Base-by-base conservation (phyloP, 2,797 vertebrate species). In the Triplophysa bombifrons region DNA sequence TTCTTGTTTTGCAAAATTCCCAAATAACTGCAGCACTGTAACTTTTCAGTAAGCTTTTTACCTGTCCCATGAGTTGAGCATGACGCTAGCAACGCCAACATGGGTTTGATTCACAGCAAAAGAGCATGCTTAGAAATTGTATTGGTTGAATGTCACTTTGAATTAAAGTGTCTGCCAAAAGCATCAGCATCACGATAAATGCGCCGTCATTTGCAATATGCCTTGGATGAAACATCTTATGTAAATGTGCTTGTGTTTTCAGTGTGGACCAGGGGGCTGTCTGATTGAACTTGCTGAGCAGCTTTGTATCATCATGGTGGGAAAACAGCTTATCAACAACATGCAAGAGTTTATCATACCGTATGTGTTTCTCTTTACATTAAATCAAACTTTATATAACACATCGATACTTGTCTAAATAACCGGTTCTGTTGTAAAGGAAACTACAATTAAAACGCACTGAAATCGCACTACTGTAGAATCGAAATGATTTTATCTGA, bases 221-320 rank as follows among this genome's bases (percentile, higher is more conserved):
- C 50, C 17, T 51, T 19, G 16, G 2, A 48, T 48, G 12, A 48
- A 48, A 14, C 12, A 48, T 13, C 46, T 48, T 3, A 48, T 38
- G 4, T 51, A 19, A 5, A 3, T 61, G 4, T 56, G 13, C 8
- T 6, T 72, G 22, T 73, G 38, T 5, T 80, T 87, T 44, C 90
- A 95, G 94, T 93, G 94, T 20, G 92, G 93, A 38, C 92, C 94
- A 0, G 93, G 94, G 0, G 93, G 94, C 12, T 95, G 94, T 81
- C 91, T 95, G 50, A 94, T 94, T 20, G 91, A 94, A 81, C 85
- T 96, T 71, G 93, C 95, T 67, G 91, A 94, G 79, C 92, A 94
- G 38, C 94, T 95, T 51, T 95, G 95, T 85, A 92, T 95, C 86
- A 95, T 94, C 84, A 94, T 93, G 93, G 94, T 94, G 75, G 95